Base-by-base conservation (phyloP, 2,888 invertebrate genomes). In the Clanis bilineata region DNA sequence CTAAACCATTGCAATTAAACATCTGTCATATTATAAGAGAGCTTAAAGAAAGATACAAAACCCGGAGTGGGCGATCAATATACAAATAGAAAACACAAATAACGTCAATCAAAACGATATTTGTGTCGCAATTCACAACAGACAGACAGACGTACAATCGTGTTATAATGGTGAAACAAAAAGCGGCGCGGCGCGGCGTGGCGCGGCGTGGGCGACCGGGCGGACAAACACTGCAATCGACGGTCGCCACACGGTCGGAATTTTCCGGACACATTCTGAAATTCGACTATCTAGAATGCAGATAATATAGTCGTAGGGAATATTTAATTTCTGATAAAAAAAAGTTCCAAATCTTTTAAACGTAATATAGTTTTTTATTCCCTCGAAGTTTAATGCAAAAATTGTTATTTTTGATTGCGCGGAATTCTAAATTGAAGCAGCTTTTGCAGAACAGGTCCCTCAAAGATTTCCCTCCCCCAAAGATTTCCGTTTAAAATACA, bases 61-160 rank as follows among this genome's bases (percentile, higher is more conserved):
- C 65, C 62, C 64, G 70, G 68, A 68, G 78, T 74, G 72, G 74
- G 74, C 76, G 78, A 71, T 74, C 68, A 69, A 70, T 65, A 63
- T 62, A 58, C 28, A 58, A 59, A 62, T 58, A 62, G 65, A 71
- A 76, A 74, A 76, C 62, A 72, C 69, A 73, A 77, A 77, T 71
- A 68, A 72, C 72, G 84, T 79, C 82, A 81, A 65, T 83, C 82
- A 79, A 77, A 75, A 61, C 64, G 64, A 72, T 76, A 73, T 76
- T 74, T 70, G 70, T 74, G 82, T 80, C 73, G 65, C 73, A 69
- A 71, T 67, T 70, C 64, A 38, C 62, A 65, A 65, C 71, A 76
- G 77, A 71, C 80, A 81, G 68, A 77, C 73, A 72, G 51, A 67
- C 66, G 68, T 70, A 85, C 80, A 80, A 80, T 79, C 72, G 69